Evolutionary conservation across 2,113 vertebrate genomes (phyloP), one percentile per base, ranked within the genome.

Genomic region (Thamnaconus septentrionalis): DNA sequence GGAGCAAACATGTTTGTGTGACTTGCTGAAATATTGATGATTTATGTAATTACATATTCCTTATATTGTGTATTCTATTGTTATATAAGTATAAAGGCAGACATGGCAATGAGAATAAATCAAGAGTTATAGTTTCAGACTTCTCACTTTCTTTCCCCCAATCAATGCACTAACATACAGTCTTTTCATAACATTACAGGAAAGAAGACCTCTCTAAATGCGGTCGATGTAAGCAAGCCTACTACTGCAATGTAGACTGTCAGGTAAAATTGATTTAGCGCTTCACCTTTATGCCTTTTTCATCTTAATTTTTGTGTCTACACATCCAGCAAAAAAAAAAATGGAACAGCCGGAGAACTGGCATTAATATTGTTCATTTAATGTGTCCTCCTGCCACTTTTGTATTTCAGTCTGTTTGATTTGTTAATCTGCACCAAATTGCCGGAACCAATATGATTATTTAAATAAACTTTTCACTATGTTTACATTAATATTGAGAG

Each of bases 141-240:
- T 31, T 31, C 18, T 31, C 18, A 31, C 18, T 31, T 31, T 31
- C 18, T 31, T 31, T 31, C 18, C 18, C 18, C 18, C 18, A 31
- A 31, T 1, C 18, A 31, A 2, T 50, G 11, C 44, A 50, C n/a
- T 6, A 70, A 67, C 48, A 3, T 53, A 6, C 73, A 89, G 43
- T 85, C 56, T 69, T 66, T 66, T 56, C 69, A 73, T 91, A 5
- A 81, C 41, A 6, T 74, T 93, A 55, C 90, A 99, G 97, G 90
- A 97, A 87, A 91, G 96, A 99, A 87, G 94, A 93, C 42, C 90
- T 99, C 83, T 98, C 93, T 64, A 98, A 96, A 76, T 99, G 97
- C 79, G 96, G 97, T 71, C 96, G 95, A 87, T 99, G 97, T 83
- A 99, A 96, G 68, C 96, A 97, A 84, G 95, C 96, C 12, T 96